Evolutionary conservation across 2,888 invertebrate species (phyloP), one percentile per base, ranked within the genome.

Genomic region (Mylabris sibirica): DNA sequence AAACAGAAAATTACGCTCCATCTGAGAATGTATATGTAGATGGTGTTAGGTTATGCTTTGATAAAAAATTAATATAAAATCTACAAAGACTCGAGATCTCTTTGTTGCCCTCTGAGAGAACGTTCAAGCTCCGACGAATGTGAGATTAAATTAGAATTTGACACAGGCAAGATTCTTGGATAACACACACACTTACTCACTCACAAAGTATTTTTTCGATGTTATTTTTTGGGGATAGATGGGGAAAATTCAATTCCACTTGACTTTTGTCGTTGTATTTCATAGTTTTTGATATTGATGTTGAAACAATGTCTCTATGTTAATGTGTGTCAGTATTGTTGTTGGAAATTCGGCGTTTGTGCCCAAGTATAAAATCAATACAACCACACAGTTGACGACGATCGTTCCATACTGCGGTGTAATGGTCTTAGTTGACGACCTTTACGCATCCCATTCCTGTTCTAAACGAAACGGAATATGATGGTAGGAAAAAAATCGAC

Each of bases 341-440:
- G 75, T 75, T 75, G 75, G 71, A 72, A 73, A 71, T 75, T 72
- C 26, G 5, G 57, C 73, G 74, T 71, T 77, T 75, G n/a, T n/a
- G 77, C 77, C 77, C 73, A 72, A 78, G 78, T 75, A n/a, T n/a
- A 77, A 79, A 80, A 80, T 80, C 80, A 77, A 80, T 80, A 80
- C 57, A 57, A 57, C 57, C 57, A 57, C 9, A 57, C 57, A 24
- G 71, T 53, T 66, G 68, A 24, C 24, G 57, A 26, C 26, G 57
- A 12, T 34, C 35, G 60, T 34, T 60, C 2, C 35, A n/a, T 57
- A 57, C n/a, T 57, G 57, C 57, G 57, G 57, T 57, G n/a, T n/a
- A n/a, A n/a, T n/a, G 30, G 30, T 30, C 26, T 53, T 53, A n/a
- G 6, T 14, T 2, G 14, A 8, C 24, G 24, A 57, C n/a, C 2